These are phyloP conservation scores for Tapera naevia DNA, from an alignment of 2,797 vertebrate species.

Conservation along the genomic window DNA sequence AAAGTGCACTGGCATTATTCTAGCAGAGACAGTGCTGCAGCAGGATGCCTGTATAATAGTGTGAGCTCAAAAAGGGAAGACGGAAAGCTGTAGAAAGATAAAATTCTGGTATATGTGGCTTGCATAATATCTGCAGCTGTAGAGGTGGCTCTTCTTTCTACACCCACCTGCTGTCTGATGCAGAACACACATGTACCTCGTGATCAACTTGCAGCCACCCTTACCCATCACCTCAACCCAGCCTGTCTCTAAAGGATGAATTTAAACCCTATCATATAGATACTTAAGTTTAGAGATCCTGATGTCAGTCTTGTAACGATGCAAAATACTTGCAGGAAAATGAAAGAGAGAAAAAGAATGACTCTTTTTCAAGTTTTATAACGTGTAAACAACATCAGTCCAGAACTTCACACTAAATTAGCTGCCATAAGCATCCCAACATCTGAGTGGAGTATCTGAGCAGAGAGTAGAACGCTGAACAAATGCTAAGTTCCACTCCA, in stretches of 20 bases:
- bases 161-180: background rate
- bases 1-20: background rate
- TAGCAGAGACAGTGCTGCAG: background rate
- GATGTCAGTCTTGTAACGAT: background rate
- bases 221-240: background rate
- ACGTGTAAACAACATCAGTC: background rate
- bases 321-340: background rate
- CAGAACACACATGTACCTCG: background rate
- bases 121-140: background rate
- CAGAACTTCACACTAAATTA: background rate
- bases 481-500: background rate
- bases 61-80: background rate
- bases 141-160: background rate
- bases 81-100: background rate
- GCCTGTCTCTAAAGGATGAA: background rate
- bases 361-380: background rate
- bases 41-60: background rate
- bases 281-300: background rate
- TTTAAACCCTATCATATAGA: background rate
- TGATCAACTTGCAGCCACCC: background rate
- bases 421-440: background rate
- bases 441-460: background rate
- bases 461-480: background rate
- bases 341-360: background rate
- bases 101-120: background rate